A percentile compares a stretch with the other conserved stretches of the same genome.
Evolutionary conservation across 2,888 invertebrate genomes (phyloP).

Genomic region (Protodeltote pygarga): DNA sequence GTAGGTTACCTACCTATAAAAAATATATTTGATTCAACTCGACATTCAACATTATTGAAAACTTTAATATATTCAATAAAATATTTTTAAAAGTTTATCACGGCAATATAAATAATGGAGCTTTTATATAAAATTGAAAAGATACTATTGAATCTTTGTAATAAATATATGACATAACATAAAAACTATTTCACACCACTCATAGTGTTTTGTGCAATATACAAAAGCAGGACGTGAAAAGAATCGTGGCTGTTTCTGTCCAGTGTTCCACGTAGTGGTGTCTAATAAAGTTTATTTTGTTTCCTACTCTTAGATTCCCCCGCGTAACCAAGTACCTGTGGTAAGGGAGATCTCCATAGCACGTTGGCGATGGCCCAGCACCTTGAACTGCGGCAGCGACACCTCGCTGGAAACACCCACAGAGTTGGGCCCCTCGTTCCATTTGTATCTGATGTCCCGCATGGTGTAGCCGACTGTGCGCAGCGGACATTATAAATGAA

Average conservation of each 20-base stretch:
- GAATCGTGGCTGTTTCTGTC: slow-evolving; percentile 82
- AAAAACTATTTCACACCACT: slow-evolving; percentile 72
- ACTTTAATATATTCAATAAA: background rate
- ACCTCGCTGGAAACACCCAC: slow-evolving; percentile 98
- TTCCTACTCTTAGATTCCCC: slow-evolving; percentile 64
- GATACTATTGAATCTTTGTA: slow-evolving; percentile 10
- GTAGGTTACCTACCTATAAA: too few relatives aligned
- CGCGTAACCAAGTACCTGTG: slow-evolving; percentile 91
- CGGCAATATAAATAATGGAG: slow-evolving; percentile 11
- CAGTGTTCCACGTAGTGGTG: slow-evolving; percentile 79
- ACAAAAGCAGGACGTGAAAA: slow-evolving; percentile 86
- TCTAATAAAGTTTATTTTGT: slow-evolving; percentile 50
- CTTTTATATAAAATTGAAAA: slow-evolving; percentile 2
- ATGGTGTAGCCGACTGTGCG: slow-evolving; percentile 98
- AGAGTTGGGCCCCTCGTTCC: slow-evolving; percentile 98
- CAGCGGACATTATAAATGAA: slow-evolving; percentile 84
- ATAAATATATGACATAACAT: slow-evolving; percentile 51
- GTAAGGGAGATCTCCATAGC: slow-evolving; percentile 98
- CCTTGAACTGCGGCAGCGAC: slow-evolving; percentile 99
- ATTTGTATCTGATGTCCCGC: slow-evolving; percentile 98
- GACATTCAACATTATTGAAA: slow-evolving; percentile 2
- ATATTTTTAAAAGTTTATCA: slow-evolving; percentile 6
- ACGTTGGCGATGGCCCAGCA: slow-evolving; percentile 98
- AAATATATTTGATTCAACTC: too few relatives aligned
- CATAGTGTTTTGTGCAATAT: slow-evolving; percentile 82